These are phyloP conservation scores for Diplodus puntazzo DNA, from an alignment of 2,797 vertebrate genomes.

Conservation along the genomic window DNA sequence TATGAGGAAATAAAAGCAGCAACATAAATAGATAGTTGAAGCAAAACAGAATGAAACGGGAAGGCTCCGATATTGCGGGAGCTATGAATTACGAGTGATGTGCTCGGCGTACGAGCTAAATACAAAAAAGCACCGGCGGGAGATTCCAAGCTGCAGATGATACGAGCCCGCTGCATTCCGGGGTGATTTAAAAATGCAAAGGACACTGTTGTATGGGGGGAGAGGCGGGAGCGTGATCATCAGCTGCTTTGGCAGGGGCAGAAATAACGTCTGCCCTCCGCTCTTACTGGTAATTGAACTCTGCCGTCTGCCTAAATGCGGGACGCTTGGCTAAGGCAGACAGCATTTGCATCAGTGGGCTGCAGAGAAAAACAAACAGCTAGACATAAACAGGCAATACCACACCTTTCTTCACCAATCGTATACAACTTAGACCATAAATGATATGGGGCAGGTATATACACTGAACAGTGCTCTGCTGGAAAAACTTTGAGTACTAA, in stretches of 20 bases:
- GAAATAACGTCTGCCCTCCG: constrained; percentile 59
- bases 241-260: constrained; percentile 60
- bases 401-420: constrained; percentile 19
- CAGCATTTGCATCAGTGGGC: constrained; percentile 54
- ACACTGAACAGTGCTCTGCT: too few relatives aligned
- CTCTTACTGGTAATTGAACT: constrained; percentile 76
- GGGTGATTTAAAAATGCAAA: constrained; percentile 70
- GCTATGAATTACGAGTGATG: constrained; percentile 63
- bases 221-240: constrained; percentile 49
- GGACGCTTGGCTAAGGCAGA: constrained; percentile 46
- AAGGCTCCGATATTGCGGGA: constrained; percentile 55
- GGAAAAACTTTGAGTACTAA: too few relatives aligned
- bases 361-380: constrained; percentile 48
- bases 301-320: constrained; percentile 59
- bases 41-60: constrained; percentile 60
- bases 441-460: constrained; percentile 11
- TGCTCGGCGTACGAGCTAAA: constrained; percentile 49
- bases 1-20: constrained; percentile 66
- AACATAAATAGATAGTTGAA: constrained; percentile 58
- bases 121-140: constrained; percentile 33
- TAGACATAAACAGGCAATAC: constrained; percentile 32
- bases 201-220: constrained; percentile 48
- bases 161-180: constrained; percentile 61
- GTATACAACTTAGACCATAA: constrained; percentile 30
- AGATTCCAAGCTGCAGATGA: constrained; percentile 51